These are phyloP conservation scores for Theonella swinhoei DNA, from an alignment of 37 sponge, comb jelly and placozoan species.

Conservation along the genomic window DNA sequence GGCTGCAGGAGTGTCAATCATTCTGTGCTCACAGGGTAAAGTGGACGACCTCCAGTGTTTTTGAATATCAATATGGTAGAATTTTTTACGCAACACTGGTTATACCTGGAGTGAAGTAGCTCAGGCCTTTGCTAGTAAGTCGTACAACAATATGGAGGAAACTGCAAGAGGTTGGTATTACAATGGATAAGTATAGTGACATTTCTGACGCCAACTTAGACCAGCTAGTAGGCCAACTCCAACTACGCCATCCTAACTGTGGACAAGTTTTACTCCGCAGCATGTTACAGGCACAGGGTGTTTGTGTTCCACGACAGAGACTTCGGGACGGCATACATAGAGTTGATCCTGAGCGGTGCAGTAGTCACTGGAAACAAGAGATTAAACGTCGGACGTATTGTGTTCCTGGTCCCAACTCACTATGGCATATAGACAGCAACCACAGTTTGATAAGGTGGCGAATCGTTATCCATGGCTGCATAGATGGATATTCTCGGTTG, in stretches of 20 bases:
- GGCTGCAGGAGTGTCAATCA: too few relatives aligned
- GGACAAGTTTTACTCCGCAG: neutral
- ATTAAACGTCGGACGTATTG: constrained; percentile 27
- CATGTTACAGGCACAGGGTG: neutral
- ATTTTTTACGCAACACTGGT: constrained; percentile 16
- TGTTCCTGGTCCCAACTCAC: constrained; percentile 47
- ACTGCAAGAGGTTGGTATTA: neutral
- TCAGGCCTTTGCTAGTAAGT: neutral
- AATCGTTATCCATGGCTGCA: constrained; percentile 61
- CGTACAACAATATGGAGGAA: constrained; percentile 36
- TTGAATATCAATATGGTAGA: constrained; percentile 29
- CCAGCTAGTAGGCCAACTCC: neutral
- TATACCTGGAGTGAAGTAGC: constrained; percentile 44
- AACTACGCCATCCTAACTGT: constrained; percentile 9
- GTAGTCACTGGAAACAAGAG: neutral
- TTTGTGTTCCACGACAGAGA: constrained; percentile 12
- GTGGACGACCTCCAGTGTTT: constrained; percentile 4
- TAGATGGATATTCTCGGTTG: constrained; percentile 64
- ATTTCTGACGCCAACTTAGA: constrained; percentile 38
- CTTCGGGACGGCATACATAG: constrained; percentile 30
- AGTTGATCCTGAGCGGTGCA: constrained; percentile 37
- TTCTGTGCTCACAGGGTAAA: neutral
- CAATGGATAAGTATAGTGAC: constrained; percentile 2
- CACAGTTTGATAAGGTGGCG: constrained; percentile 59
- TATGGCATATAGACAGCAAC: constrained; percentile 72